Conservation (phyloP, 2,888 invertebrate species). For the Minunthozetes semirufus region DNA sequence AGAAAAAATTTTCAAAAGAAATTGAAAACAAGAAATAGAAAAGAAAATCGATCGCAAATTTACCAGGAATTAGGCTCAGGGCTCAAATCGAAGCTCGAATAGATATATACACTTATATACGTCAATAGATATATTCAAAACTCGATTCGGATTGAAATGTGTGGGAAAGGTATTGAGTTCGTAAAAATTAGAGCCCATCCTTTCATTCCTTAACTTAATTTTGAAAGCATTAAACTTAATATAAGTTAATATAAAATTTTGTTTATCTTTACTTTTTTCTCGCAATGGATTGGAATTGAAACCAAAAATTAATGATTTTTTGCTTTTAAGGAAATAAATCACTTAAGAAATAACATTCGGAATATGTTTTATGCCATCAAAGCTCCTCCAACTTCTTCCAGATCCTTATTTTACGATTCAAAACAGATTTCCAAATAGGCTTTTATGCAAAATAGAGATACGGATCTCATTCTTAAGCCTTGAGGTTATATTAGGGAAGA, state of each 20-base stretch:
- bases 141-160: too few species aligned
- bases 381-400: not conserved
- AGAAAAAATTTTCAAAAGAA: too few species aligned
- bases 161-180: too few species aligned
- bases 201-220: not conserved
- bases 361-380: not conserved
- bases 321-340: not conserved
- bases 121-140: too few species aligned
- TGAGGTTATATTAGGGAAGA: not conserved
- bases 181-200: too few species aligned
- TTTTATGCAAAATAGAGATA: not conserved
- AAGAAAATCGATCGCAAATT: too few species aligned
- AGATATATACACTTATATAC: too few species aligned
- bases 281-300: conserved; percentile 18
- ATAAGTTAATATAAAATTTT: not conserved
- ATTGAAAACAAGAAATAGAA: too few species aligned
- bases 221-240: not conserved
- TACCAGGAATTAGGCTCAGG: too few species aligned
- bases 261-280: not conserved
- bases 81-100: too few species aligned
- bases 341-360: not conserved
- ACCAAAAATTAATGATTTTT: conserved; percentile 18
- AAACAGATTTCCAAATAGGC: not conserved
- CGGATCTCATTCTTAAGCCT: not conserved
- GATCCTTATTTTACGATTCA: not conserved